Base-by-base conservation (phyloP, 35 echinoderm and acorn worm species). In the Amphiura filiformis region DNA sequence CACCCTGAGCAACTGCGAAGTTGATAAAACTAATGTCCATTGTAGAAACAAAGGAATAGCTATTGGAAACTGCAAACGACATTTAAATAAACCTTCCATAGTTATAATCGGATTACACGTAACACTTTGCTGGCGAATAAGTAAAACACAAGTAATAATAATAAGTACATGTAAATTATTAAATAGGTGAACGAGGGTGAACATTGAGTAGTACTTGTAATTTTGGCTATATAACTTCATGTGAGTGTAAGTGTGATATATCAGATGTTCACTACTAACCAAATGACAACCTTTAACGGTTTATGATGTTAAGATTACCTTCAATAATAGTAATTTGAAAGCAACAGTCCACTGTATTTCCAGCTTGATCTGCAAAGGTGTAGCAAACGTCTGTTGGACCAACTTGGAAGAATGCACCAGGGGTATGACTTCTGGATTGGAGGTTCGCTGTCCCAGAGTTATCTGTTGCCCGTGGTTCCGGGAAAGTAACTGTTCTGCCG, bases 261-360 rank as follows among this genome's bases (percentile, higher is more conserved):
- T n/a, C n/a, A n/a, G n/a, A n/a, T n/a, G n/a, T n/a, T n/a, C n/a
- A n/a, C n/a, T n/a, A n/a, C n/a, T n/a, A n/a, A n/a, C n/a, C n/a
- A n/a, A n/a, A n/a, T n/a, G n/a, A n/a, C n/a, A n/a, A n/a, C n/a
- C n/a, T n/a, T n/a, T n/a, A n/a, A n/a, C n/a, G n/a, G n/a, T n/a
- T n/a, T n/a, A n/a, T n/a, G n/a, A n/a, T n/a, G n/a, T n/a, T n/a
- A n/a, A n/a, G n/a, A n/a, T 30, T 26, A n/a, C 61, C 44, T 61
- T 85, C 83, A 65, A 85, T 61, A 0, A 95, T 80, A 56, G 36
- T 88, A 7, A 95, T 86, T 31, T 47, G 31, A 76, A 95, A 95
- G 4, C 80, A 39, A 32, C 89, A 91, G 0, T 17, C 78, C 1
- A 56, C 85, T 3, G 75, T 47, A 23, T 88, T 78, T 1, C 75